Conservation (phyloP, 2,888 invertebrate species). For the Drosophila mettleri region DNA sequence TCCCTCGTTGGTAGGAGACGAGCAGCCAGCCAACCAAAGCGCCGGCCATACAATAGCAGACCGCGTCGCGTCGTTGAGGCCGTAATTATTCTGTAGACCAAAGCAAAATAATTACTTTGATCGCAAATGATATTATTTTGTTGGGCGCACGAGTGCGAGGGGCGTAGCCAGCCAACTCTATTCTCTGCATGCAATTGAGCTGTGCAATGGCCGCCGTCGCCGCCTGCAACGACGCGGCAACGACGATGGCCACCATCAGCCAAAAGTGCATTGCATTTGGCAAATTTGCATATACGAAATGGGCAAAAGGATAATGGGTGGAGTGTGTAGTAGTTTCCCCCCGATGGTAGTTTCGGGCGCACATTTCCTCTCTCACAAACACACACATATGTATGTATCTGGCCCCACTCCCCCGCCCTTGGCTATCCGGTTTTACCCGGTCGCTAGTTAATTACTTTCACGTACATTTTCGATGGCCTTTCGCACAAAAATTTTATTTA, state of each 20-base stretch:
- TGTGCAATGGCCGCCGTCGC: conserved; percentile 63
- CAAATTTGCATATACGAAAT: conserved; percentile 69
- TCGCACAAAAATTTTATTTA: conserved; percentile 71
- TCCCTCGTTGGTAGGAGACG: conserved; percentile 42
- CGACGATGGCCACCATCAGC: conserved; percentile 69
- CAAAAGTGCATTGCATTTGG: conserved; percentile 77
- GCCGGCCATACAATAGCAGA: conserved; percentile 58
- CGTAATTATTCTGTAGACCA: conserved; percentile 81
- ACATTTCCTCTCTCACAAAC: conserved; percentile 11
- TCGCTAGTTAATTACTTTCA: conserved; percentile 79
- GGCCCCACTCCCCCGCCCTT: neutral
- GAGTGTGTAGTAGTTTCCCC: conserved; percentile 11
- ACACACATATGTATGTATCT: neutral
- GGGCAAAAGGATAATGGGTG: conserved; percentile 15
- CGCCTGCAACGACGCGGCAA: conserved; percentile 17
- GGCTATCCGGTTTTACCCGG: conserved; percentile 15
- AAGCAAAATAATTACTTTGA: conserved; percentile 81
- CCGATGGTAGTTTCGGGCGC: conserved; percentile 35
- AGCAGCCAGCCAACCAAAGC: conserved; percentile 69
- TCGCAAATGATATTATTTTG: conserved; percentile 81
- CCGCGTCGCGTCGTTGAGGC: conserved; percentile 44
- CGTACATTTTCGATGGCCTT: conserved; percentile 75
- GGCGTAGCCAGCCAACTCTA: conserved; percentile 50
- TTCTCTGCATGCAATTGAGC: conserved; percentile 69
- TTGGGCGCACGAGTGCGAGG: conserved; percentile 55